These are phyloP conservation scores for Drosophila borealis DNA, from an alignment of 2,888 invertebrate species.

Conservation along the genomic window DNA sequence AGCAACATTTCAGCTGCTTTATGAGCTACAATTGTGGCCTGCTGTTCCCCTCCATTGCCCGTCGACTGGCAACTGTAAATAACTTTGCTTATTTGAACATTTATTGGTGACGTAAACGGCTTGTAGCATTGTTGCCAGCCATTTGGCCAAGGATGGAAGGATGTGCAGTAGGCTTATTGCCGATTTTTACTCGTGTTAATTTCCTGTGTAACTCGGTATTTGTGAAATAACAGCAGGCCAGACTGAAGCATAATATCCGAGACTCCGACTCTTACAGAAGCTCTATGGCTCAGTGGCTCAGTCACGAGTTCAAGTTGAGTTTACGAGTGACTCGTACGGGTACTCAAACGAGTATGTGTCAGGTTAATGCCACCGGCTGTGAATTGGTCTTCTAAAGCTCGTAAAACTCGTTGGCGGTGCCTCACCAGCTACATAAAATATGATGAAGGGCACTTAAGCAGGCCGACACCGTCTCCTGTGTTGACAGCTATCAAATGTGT, in stretches of 20 bases:
- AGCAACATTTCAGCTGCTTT: constrained; percentile 65
- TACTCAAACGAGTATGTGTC: constrained; percentile 32
- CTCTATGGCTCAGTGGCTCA: constrained; percentile 19
- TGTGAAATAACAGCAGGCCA: constrained; percentile 41
- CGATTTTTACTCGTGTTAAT: constrained; percentile 74
- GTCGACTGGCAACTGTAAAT: constrained; percentile 65
- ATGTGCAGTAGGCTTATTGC: constrained; percentile 45
- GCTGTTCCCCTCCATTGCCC: constrained; percentile 14
- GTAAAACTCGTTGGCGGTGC: constrained; percentile 51
- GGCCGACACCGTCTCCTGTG: constrained; percentile 46
- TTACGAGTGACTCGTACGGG: constrained; percentile 43
- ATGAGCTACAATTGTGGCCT: constrained; percentile 71
- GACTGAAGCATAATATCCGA: constrained; percentile 21
- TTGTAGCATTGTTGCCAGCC: constrained; percentile 55
- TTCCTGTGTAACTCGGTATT: constrained; percentile 63
- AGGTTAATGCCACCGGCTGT: constrained; percentile 59
- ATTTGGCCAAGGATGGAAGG: constrained; percentile 18
- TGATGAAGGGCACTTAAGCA: constrained; percentile 75
- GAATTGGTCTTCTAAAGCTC: constrained; percentile 69
- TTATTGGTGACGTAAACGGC: constrained; percentile 77
- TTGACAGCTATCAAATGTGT: constrained; percentile 77
- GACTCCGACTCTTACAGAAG: neutral
- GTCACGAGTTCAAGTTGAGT: constrained; percentile 52
- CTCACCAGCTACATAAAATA: constrained; percentile 67
- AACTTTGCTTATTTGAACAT: constrained; percentile 77